Percentiles rank a stretch among this genome's conserved stretches.
Evolutionary conservation across 2,888 invertebrate species (phyloP).

Genomic region (Drosophila flavopinicola): DNA sequence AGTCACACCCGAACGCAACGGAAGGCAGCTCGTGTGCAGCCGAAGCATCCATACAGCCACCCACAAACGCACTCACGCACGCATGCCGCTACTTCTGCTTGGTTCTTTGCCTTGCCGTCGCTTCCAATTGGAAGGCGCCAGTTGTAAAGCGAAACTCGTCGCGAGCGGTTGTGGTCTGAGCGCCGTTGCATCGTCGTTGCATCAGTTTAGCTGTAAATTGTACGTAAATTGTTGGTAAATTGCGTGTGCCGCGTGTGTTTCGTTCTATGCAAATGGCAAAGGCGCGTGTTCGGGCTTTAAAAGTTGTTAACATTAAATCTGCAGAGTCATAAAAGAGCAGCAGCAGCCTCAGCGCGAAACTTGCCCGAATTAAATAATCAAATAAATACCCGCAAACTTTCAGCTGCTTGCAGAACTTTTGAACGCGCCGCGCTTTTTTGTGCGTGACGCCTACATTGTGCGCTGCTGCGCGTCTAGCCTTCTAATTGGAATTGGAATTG

Average conservation of each 20-base stretch:
- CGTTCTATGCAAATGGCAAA: slow-evolving; percentile 37
- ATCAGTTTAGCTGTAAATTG: slow-evolving; percentile 20
- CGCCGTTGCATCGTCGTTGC: slow-evolving; percentile 21
- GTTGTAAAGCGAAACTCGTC: slow-evolving; percentile 75
- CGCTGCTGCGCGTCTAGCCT: not conserved
- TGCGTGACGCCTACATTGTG: not conserved
- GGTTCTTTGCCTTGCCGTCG: slow-evolving; percentile 36
- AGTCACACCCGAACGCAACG: slow-evolving; percentile 27
- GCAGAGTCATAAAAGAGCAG: slow-evolving; percentile 24
- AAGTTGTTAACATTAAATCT: slow-evolving; percentile 29
- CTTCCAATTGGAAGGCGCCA: slow-evolving; percentile 68
- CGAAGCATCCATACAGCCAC: slow-evolving; percentile 55
- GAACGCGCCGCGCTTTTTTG: slow-evolving; percentile 9
- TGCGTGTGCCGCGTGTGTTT: slow-evolving; percentile 6
- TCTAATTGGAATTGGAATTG: slow-evolving; percentile 59
- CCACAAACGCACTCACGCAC: slow-evolving; percentile 45
- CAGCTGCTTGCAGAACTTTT: slow-evolving; percentile 14
- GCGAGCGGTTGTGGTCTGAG: slow-evolving; percentile 67
- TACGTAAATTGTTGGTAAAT: slow-evolving; percentile 54
- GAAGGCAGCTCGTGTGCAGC: slow-evolving; percentile 32
- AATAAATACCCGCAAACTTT: slow-evolving; percentile 13
- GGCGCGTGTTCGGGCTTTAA: slow-evolving; percentile 25
- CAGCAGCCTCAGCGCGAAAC: slow-evolving; percentile 23
- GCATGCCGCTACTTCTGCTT: slow-evolving; percentile 47
- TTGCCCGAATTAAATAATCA: slow-evolving; percentile 10